A percentile compares a stretch with the other conserved stretches of the same genome.
These are phyloP conservation scores for Periplaneta americana DNA, from an alignment of 1,140 invertebrate genomes.

Conservation along the genomic window DNA sequence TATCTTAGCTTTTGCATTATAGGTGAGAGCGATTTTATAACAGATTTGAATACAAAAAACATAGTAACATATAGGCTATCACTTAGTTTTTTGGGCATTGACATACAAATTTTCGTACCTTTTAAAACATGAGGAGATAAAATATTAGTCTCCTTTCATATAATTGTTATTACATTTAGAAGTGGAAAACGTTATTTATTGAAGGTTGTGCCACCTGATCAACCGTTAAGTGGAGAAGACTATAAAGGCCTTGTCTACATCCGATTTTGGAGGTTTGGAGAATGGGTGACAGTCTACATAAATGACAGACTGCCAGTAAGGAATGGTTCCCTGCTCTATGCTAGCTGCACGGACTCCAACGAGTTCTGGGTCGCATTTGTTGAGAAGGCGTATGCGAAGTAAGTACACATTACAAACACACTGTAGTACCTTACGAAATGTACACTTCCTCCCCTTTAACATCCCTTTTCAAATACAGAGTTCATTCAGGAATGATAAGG, in stretches of 20 bases:
- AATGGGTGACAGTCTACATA: slow-evolving; percentile 41
- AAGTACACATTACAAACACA: neutral
- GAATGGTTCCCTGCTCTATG: slow-evolving; percentile 37
- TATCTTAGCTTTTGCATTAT: too few species aligned
- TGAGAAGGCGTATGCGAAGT: slow-evolving; percentile 47
- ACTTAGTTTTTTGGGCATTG: too few species aligned
- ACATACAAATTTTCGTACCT: too few species aligned
- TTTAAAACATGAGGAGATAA: too few species aligned
- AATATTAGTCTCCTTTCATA: too few species aligned
- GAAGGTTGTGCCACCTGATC: slow-evolving; percentile 37
- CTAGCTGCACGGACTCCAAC: slow-evolving; percentile 33
- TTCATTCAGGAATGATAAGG: too few species aligned
- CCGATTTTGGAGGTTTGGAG: slow-evolving; percentile 44
- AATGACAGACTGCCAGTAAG: slow-evolving; percentile 42
- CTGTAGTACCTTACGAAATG: neutral
- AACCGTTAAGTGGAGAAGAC: slow-evolving; percentile 28
- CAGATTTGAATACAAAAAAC: too few species aligned
- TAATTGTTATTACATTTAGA: too few species aligned
- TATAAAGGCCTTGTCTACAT: slow-evolving; percentile 41
- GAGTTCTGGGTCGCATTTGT: slow-evolving; percentile 47
- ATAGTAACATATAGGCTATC: too few species aligned
- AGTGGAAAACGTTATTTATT: too few species aligned
- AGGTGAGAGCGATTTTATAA: too few species aligned
- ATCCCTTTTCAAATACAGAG: too few species aligned
- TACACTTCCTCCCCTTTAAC: neutral